Conservation (phyloP, 2,113 vertebrate genomes). For the Lycocorax pyrrhopterus region DNA sequence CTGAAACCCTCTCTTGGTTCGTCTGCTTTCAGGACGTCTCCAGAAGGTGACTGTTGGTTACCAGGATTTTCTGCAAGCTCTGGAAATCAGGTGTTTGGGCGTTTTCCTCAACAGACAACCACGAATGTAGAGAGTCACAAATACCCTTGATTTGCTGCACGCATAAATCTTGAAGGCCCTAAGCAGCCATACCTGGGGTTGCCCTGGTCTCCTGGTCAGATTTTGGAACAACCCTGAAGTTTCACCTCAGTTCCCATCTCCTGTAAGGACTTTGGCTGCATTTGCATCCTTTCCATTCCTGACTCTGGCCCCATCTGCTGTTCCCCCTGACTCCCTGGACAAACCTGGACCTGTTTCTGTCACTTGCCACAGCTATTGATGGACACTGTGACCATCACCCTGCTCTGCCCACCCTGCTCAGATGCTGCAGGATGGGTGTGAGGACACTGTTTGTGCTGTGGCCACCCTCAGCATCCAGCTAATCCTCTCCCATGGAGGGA, state of each 20-base stretch:
- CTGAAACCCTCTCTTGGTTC: not conserved
- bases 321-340: not conserved
- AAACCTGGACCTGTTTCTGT: not conserved
- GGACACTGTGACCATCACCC: not conserved
- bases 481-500: not conserved
- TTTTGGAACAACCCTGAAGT: not conserved
- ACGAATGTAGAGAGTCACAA: not conserved
- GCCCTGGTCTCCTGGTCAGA: not conserved
- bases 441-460: not conserved
- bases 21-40: not conserved
- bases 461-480: not conserved
- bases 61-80: not conserved
- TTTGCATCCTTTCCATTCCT: not conserved
- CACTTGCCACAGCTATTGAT: fast-evolving
- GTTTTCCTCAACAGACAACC: not conserved
- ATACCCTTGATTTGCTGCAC: not conserved
- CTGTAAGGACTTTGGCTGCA: not conserved
- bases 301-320: not conserved
- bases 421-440: not conserved
- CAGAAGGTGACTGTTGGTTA: not conserved
- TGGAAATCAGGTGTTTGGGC: not conserved
- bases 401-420: not conserved
- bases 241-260: not conserved
- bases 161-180: not conserved
- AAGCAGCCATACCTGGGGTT: not conserved